Percentiles rank a stretch among this genome's conserved stretches.
Conservation (phyloP, 2,113 vertebrate species). For the Oryzias celebensis region DNA sequence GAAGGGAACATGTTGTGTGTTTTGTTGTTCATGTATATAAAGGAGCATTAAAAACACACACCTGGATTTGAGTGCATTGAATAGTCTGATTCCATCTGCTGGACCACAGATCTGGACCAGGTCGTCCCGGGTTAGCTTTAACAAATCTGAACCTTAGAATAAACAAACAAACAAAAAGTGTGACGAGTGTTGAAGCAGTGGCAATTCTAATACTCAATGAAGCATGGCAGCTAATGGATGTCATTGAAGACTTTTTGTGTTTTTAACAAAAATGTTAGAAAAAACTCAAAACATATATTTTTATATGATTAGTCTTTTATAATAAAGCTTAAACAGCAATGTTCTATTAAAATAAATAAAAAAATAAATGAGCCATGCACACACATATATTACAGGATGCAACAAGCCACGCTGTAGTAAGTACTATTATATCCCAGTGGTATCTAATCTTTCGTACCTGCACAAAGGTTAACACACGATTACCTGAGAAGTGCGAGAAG, state of each 20-base stretch:
- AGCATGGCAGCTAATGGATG: not conserved
- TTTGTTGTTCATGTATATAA: not conserved
- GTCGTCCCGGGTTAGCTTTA: constrained; percentile 92
- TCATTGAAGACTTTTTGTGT: not conserved
- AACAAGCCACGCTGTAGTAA: no score
- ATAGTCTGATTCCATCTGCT: constrained; percentile 92
- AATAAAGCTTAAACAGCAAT: no score
- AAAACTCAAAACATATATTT: no score
- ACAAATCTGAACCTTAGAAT: constrained; percentile 88
- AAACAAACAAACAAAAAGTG: constrained; percentile 6
- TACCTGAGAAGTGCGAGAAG: constrained; percentile 96
- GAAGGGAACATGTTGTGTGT: not conserved
- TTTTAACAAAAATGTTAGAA: not conserved
- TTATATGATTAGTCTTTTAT: no score
- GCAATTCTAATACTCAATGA: not conserved
- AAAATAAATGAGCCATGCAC: no score
- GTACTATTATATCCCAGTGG: no score
- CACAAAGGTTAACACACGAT: no score
- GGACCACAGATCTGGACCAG: constrained; percentile 93
- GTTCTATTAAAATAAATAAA: no score
- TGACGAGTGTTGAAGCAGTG: no score
- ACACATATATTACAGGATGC: no score
- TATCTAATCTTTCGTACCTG: no score
- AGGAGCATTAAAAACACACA: constrained; percentile 36
- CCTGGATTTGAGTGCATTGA: constrained; percentile 94